Evolutionary conservation across 2,113 vertebrate species (phyloP), one percentile per base, ranked within the genome.

Genomic region (Gadus chalcogrammus): DNA sequence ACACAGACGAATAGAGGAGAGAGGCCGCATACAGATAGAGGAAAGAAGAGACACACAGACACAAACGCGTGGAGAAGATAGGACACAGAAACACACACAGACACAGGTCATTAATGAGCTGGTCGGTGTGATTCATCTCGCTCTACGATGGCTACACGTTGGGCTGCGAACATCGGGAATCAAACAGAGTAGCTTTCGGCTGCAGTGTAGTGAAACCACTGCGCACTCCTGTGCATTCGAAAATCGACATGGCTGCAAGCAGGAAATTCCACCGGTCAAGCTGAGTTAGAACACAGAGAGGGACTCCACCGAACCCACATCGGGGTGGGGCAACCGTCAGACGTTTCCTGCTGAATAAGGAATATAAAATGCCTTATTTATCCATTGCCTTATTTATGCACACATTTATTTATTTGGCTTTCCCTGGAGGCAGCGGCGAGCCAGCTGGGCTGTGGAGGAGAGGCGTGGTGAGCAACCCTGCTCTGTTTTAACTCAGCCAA

Each of bases 401-500:
- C 42, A 61, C 27, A 73, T 59, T 35, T 35, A 5, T 35, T 35
- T 35, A 35, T 35, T 7, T 35, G 31, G 31, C 31, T 35, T 35
- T 35, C 31, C 4, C 31, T 35, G 31, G 31, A 35, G 31, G 31
- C 31, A 35, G 4, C 31, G 31, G 31, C 6, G 31, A 35, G 31
- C 31, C 31, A 35, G 31, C 31, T 35, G 70, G 70, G 81, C 67
- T 77, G 66, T 61, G 74, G 68, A 79, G 82, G 71, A 72, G 69
- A 67, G 75, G 65, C 73, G 73, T 20, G 70, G 27, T 61, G 27
- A 65, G 64, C 72, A 78, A 58, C 55, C 58, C 80, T 78, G 60
- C 71, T 73, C 35, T 64, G 75, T 88, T 84, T 78, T 66, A 80
- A 82, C 77, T 76, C 82, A 76, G 73, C 73, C 74, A 31, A 86